These are phyloP conservation scores for Galeopsomyia nigrocyanea DNA, from an alignment of 2,888 invertebrate species.

Conservation along the genomic window DNA sequence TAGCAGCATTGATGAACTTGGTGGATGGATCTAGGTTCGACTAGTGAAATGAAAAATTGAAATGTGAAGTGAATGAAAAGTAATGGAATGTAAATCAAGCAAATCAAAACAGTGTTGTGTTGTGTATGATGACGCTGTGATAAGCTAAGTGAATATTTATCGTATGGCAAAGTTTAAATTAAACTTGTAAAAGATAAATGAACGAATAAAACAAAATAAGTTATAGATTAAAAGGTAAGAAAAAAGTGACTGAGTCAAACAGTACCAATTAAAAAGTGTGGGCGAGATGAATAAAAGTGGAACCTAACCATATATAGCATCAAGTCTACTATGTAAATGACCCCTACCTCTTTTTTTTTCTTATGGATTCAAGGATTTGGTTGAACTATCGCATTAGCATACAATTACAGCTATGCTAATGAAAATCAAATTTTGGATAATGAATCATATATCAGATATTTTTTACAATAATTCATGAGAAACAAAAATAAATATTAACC, in stretches of 20 bases:
- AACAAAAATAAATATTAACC: no score
- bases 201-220: neutral
- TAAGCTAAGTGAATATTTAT: no score
- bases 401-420: no score
- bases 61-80: slow-evolving; percentile 4
- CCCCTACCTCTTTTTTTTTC: slow-evolving; percentile 24
- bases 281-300: slow-evolving; percentile 16
- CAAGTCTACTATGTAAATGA: slow-evolving; percentile 27
- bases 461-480: no score
- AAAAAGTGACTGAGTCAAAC: neutral
- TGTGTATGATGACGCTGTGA: neutral
- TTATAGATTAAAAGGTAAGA: neutral
- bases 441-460: no score
- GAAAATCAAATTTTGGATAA: no score
- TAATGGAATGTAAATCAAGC: slow-evolving; percentile 7
- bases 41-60: slow-evolving; percentile 51
- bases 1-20: slow-evolving; percentile 60
- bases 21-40: slow-evolving; percentile 54
- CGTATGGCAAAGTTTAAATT: no score
- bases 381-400: no score
- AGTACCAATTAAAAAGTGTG: neutral
- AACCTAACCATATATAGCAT: slow-evolving; percentile 38
- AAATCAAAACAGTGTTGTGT: slow-evolving; percentile 3
- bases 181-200: no score
- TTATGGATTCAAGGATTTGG: no score